A percentile compares a stretch with the other conserved stretches of the same genome.
Evolutionary conservation across 2,888 invertebrate species (phyloP).

Genomic region (Hoplodrina ambigua): DNA sequence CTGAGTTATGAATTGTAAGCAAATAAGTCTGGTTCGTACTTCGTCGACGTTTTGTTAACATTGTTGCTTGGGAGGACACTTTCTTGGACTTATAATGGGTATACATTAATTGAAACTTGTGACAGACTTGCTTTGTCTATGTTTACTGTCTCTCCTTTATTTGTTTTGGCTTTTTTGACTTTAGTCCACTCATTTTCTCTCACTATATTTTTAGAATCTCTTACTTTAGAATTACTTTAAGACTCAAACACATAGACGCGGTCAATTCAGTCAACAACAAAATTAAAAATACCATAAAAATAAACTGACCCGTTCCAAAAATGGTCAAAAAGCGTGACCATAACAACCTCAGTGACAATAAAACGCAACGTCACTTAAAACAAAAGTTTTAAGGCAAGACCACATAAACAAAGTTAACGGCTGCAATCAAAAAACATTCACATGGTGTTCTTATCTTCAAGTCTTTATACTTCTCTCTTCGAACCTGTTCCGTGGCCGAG

Average conservation of each 20-base stretch:
- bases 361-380: constrained; percentile 35
- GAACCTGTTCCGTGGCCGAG: constrained; percentile 84
- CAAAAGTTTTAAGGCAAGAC: constrained; percentile 42
- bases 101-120: constrained; percentile 36
- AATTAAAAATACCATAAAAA: not conserved
- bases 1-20: constrained; percentile 68
- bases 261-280: not conserved
- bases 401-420: constrained; percentile 59
- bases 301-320: constrained; percentile 1
- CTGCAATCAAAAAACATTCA: constrained; percentile 73
- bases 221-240: not conserved
- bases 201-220: not conserved
- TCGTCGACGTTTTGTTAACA: constrained; percentile 31
- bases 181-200: not conserved
- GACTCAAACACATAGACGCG: no score
- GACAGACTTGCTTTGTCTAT: constrained; percentile 14
- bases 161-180: not conserved
- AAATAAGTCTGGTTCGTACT: constrained; percentile 60
- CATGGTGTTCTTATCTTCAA: constrained; percentile 80
- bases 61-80: constrained; percentile 27
- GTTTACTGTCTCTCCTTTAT: not conserved
- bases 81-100: constrained; percentile 36
- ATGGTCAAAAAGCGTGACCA: not conserved
- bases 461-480: constrained; percentile 77
- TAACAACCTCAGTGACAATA: constrained; percentile 21